A percentile compares a stretch with the other conserved stretches of the same genome.
phyloP scores from a whole-genome alignment of 2,113 vertebrate genomes.

The Isichthys henryi region DNA sequence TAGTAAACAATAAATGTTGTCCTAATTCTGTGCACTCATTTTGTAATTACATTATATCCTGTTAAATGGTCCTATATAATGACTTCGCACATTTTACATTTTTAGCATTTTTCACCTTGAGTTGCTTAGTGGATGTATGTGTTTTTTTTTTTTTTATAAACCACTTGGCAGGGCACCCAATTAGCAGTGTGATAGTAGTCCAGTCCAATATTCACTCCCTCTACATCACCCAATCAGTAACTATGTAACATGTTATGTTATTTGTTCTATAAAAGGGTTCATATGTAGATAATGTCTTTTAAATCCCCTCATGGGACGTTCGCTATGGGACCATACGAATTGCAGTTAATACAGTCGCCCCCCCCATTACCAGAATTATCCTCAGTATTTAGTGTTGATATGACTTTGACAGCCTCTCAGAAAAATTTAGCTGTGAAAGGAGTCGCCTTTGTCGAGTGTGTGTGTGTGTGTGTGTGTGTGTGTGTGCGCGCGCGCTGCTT shows the following conservation, averaged over 20 bases:
- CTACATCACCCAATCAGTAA: not conserved
- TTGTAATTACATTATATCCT: not conserved
- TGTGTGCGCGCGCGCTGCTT: not conserved
- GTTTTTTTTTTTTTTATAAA: not conserved
- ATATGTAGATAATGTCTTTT: not conserved
- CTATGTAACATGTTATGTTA: not conserved
- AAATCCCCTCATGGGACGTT: not conserved
- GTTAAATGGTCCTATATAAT: not conserved
- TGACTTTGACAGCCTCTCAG: not conserved
- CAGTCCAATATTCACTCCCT: not conserved
- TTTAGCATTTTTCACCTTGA: not conserved
- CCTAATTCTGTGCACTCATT: not conserved
- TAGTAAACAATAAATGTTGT: not conserved
- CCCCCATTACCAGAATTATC: not conserved
- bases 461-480: not conserved
- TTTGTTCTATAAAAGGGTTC: not conserved
- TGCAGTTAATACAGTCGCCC: not conserved
- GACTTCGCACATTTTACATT: not conserved
- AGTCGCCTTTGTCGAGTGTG: not conserved
- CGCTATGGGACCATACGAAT: not conserved
- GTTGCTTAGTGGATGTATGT: not conserved
- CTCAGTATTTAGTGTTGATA: not conserved
- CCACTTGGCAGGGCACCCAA: not conserved
- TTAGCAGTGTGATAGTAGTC: not conserved
- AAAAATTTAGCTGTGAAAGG: not conserved